Conservation (phyloP, 2,888 invertebrate species). For the Pterostichus niger region DNA sequence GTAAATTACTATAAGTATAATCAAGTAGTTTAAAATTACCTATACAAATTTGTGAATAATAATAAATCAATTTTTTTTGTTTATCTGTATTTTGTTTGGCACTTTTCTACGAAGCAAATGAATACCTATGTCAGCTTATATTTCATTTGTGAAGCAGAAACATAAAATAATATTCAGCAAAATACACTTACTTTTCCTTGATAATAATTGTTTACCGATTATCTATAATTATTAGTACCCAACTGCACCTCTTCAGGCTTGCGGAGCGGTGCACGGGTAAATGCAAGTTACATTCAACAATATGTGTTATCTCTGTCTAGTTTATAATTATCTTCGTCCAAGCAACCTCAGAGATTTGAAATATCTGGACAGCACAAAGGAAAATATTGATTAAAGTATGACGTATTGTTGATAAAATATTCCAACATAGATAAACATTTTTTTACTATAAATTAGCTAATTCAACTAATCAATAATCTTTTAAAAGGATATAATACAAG, state of each 20-base stretch:
- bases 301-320: slow-evolving; percentile 8
- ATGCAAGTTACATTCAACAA: not conserved
- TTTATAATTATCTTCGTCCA: not conserved
- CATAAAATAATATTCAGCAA: not conserved
- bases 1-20: too few relatives aligned
- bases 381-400: slow-evolving; percentile 27
- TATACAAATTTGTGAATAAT: too few relatives aligned
- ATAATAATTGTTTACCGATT: not conserved
- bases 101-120: too few relatives aligned
- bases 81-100: too few relatives aligned
- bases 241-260: slow-evolving; percentile 21
- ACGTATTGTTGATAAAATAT: not conserved
- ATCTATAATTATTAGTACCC: slow-evolving; percentile 1
- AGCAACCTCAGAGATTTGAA: not conserved
- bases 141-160: not conserved
- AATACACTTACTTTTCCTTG: slow-evolving; percentile 19
- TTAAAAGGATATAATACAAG: slow-evolving; percentile 16
- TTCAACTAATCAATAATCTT: not conserved
- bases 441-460: not conserved
- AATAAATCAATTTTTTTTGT: too few relatives aligned
- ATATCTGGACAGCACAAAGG: not conserved
- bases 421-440: slow-evolving; percentile 10
- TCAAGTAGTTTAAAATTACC: too few relatives aligned
- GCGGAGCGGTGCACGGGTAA: not conserved
- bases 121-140: too few relatives aligned